Conservation (phyloP, 2,797 vertebrate species). For the Pogonophryne albipinna region DNA sequence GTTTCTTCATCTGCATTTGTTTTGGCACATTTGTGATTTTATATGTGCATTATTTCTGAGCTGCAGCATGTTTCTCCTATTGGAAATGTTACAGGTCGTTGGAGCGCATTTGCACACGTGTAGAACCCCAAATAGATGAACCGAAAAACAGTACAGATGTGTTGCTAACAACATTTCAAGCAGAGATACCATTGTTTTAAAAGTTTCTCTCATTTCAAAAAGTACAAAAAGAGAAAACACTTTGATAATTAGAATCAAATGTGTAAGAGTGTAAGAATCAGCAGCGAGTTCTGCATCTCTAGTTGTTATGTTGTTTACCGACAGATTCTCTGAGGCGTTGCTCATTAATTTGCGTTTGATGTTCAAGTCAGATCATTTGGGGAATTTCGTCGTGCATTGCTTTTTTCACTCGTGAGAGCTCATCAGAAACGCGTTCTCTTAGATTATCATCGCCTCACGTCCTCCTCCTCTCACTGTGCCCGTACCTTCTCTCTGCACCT, state of each 20-base stretch:
- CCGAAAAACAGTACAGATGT: neutral
- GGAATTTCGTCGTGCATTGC: neutral
- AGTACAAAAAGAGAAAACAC: neutral
- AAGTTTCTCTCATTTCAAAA: neutral
- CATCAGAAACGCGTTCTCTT: neutral
- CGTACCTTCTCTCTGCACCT: constrained; percentile 95
- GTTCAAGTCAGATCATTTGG: constrained; percentile 16
- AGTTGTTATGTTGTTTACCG: constrained; percentile 9
- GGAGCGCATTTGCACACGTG: neutral
- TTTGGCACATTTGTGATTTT: too few relatives aligned
- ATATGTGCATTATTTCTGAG: too few relatives aligned
- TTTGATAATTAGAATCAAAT: neutral
- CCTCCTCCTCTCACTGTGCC: neutral
- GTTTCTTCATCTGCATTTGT: too few relatives aligned
- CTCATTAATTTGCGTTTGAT: constrained; percentile 38
- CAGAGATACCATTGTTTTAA: neutral
- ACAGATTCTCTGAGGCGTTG: constrained; percentile 9
- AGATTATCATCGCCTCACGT: neutral
- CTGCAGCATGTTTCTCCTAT: too few relatives aligned
- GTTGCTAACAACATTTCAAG: neutral
- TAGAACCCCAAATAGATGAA: constrained; percentile 2
- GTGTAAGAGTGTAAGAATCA: neutral
- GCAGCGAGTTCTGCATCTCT: neutral
- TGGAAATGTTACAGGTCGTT: too few relatives aligned
- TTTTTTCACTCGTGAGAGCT: constrained; percentile 4